Evolutionary conservation across 2,797 vertebrate species (phyloP), one percentile per base, ranked within the genome.

Genomic region (Glossophaga mutica): DNA sequence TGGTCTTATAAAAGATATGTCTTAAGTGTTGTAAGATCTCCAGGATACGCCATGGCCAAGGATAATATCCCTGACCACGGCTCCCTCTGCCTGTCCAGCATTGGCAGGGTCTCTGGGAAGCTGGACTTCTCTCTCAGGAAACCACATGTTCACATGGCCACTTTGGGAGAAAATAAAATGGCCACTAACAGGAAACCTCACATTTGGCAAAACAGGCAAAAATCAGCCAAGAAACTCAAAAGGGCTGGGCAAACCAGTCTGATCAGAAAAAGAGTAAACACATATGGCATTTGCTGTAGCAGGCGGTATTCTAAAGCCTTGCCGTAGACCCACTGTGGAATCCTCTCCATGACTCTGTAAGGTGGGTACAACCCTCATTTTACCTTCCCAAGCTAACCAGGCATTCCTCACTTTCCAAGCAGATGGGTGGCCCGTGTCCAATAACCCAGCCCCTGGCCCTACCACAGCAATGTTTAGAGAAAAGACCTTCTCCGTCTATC

Each of bases 241-340:
- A 90, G 59, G 26, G 12, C 22, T 70, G 12, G 82, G 21, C 42
- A 68, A 59, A 70, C 8, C 57, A 62, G 1, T 34, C 29, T 34
- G 26, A n/a, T 9, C 42, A 39, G 52, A 92, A 59, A 14, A 26
- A 68, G 0, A 85, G 37, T 37, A 90, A 82, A 62, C 39, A 59
- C 8, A 46, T 3, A 34, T 1, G 44, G 59, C 7, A 0, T 2
- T 34, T 16, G 3, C 3, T 21, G 1, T 11, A 10, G 2, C n/a
- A 73, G 50, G 52, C 1, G 9, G 16, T 78, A 34, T 9, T 15
- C 65, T 39, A 42, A 42, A 50, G 15, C 9, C 48, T 48, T 3
- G 6, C 9, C 67, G 2, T 9, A 24, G 1, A 22, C 21, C 16
- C 8, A 14, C 73, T 1, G 1, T 2, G 55, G 73, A 11, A 52